phyloP scores from a whole-genome alignment of 2,888 invertebrate species.

The Villa cingulata region DNA sequence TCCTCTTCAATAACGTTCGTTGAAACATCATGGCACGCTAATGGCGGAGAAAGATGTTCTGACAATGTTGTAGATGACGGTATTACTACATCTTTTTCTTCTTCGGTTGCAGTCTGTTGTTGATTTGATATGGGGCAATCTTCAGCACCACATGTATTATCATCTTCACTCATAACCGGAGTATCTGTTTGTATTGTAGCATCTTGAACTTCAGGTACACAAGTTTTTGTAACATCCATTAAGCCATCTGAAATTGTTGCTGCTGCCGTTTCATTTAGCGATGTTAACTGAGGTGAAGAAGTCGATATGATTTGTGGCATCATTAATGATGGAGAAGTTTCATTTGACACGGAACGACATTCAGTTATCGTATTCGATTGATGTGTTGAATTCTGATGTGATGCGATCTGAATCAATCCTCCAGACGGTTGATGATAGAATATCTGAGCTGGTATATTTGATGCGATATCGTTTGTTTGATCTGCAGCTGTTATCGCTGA shows the following conservation, averaged over 20 bases:
- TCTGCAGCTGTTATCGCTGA: slow-evolving; percentile 15
- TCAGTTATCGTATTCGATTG: slow-evolving; percentile 7
- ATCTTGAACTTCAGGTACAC: slow-evolving; percentile 54
- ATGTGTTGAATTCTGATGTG: slow-evolving; percentile 6
- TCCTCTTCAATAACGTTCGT: slow-evolving; percentile 6
- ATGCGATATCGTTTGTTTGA: slow-evolving; percentile 14
- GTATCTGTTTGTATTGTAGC: slow-evolving; percentile 76
- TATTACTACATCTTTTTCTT: slow-evolving; percentile 4
- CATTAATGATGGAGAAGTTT: slow-evolving; percentile 7
- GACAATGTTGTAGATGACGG: slow-evolving; percentile 8
- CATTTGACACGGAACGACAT: slow-evolving; percentile 6
- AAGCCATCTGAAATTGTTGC: slow-evolving; percentile 31
- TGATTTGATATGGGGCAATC: slow-evolving; percentile 10
- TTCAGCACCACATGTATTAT: slow-evolving; percentile 30
- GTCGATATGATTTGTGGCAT: slow-evolving; percentile 2
- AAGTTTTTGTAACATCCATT: slow-evolving; percentile 27
- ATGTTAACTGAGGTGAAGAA: slow-evolving; percentile 1
- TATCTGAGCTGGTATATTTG: slow-evolving; percentile 13
- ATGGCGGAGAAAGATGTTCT: slow-evolving; percentile 2
- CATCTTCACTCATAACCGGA: slow-evolving; percentile 54
- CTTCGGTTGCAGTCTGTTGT: neutral
- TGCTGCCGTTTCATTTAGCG: neutral
- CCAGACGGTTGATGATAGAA: slow-evolving; percentile 16
- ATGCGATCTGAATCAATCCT: slow-evolving; percentile 15
- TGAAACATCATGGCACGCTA: slow-evolving; percentile 12